A percentile compares a stretch with the other conserved stretches of the same genome.
Conservation (phyloP, 2,797 vertebrate species). For the Chrosomus eos region DNA sequence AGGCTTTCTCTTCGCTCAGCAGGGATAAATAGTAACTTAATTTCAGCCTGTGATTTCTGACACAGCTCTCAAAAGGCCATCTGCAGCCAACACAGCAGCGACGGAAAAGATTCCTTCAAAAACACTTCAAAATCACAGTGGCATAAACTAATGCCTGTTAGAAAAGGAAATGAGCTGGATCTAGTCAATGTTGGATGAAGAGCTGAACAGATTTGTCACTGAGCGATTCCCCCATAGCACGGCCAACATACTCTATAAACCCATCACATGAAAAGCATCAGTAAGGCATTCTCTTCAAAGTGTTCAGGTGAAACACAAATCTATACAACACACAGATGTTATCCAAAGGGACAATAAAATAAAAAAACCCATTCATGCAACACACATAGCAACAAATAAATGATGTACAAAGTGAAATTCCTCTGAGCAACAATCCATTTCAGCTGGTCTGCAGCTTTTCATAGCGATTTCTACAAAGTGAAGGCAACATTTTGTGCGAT, state of each 20-base stretch:
- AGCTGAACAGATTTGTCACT: conserved; percentile 40
- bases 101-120: conserved; percentile 51
- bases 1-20: conserved; percentile 82
- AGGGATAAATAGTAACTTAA: conserved; percentile 88
- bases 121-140: conserved; percentile 43
- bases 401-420: conserved; percentile 55
- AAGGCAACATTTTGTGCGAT: conserved; percentile 52
- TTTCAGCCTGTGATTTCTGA: conserved; percentile 82
- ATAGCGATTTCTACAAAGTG: conserved; percentile 54
- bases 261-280: conserved; percentile 42
- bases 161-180: conserved; percentile 43
- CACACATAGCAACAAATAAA: conserved; percentile 45
- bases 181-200: conserved; percentile 41
- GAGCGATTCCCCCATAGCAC: neutral
- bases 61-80: conserved; percentile 76
- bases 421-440: conserved; percentile 64
- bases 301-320: conserved; percentile 57
- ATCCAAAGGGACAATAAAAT: conserved; percentile 44
- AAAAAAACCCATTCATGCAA: conserved; percentile 22
- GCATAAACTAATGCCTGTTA: conserved; percentile 30
- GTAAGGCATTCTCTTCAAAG: conserved; percentile 49
- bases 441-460: conserved; percentile 65
- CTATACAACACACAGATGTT: conserved; percentile 53
- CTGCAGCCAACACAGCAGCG: conserved; percentile 49
- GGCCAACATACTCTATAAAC: conserved; percentile 25